Evolutionary conservation across 2,797 vertebrate genomes (phyloP).

Genomic region (Prionace glauca): DNA sequence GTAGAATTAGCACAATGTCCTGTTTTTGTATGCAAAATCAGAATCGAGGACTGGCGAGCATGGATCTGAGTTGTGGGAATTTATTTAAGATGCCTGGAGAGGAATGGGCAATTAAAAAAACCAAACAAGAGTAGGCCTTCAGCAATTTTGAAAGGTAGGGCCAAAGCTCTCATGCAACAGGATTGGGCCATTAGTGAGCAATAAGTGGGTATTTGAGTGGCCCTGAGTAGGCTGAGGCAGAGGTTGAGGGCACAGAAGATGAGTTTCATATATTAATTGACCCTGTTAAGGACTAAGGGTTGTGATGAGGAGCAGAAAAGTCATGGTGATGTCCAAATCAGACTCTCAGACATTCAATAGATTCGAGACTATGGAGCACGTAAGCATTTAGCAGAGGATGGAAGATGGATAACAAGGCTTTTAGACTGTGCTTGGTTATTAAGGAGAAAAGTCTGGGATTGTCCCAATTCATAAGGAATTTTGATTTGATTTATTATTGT

Average conservation of each 20-base stretch:
- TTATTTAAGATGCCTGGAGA: neutral
- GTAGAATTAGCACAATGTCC: neutral
- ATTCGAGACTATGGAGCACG: neutral
- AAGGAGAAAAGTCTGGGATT: neutral
- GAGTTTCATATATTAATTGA: neutral
- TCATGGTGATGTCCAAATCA: neutral
- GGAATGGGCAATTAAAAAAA: neutral
- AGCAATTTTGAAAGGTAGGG: neutral
- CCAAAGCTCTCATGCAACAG: neutral
- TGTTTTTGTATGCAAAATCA: neutral
- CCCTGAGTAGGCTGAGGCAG: neutral
- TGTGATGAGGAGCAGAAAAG: neutral
- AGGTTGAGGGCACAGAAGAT: neutral
- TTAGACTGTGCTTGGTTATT: neutral
- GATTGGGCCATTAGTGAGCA: neutral
- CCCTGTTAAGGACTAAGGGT: neutral
- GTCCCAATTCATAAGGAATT: neutral
- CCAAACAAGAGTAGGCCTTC: neutral
- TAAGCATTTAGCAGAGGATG: neutral
- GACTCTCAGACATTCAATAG: neutral
- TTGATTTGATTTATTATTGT: neutral
- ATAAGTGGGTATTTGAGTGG: neutral
- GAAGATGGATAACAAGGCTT: neutral
- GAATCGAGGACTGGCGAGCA: neutral
- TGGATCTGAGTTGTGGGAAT: neutral